Conservation (phyloP, 1,140 invertebrate genomes). For the Pachyrhynchus sulphureomaculatus region DNA sequence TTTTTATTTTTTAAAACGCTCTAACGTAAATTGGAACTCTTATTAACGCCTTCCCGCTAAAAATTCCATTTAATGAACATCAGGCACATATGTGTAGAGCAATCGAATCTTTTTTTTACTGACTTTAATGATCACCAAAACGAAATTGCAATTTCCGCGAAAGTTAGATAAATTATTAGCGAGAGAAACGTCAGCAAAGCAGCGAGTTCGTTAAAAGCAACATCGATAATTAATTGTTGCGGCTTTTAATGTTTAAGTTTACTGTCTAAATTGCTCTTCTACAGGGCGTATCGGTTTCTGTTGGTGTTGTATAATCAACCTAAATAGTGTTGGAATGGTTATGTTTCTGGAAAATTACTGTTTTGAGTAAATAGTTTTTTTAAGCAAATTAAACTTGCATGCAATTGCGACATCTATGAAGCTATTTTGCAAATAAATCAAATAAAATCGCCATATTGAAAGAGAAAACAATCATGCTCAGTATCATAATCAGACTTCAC, state of each 20-base stretch:
- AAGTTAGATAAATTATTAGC: conserved; percentile 33
- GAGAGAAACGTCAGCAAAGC: conserved; percentile 5
- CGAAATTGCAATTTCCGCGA: conserved; percentile 26
- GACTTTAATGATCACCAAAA: conserved; percentile 14
- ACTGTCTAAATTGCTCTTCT: conserved; percentile 19
- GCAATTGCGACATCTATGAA: too few relatives aligned
- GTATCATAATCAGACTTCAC: too few relatives aligned
- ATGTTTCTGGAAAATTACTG: too few relatives aligned
- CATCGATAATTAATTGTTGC: conserved; percentile 31
- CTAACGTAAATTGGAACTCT: conserved; percentile 1
- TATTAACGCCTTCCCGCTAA: not conserved
- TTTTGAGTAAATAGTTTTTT: too few relatives aligned
- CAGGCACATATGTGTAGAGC: conserved; percentile 1
- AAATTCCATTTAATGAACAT: not conserved
- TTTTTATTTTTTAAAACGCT: too few relatives aligned
- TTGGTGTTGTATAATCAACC: too few relatives aligned
- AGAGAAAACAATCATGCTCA: too few relatives aligned
- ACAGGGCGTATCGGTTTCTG: conserved; percentile 6
- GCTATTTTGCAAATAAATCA: too few relatives aligned
- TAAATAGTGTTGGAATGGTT: too few relatives aligned
- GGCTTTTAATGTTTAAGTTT: conserved; percentile 27
- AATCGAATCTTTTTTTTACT: conserved; percentile 6
- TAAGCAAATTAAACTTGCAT: too few relatives aligned
- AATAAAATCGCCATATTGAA: too few relatives aligned
- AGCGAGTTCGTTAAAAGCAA: conserved; percentile 25